Evolutionary conservation across 2,797 vertebrate species (phyloP).

Genomic region (Sylvilagus floridanus): DNA sequence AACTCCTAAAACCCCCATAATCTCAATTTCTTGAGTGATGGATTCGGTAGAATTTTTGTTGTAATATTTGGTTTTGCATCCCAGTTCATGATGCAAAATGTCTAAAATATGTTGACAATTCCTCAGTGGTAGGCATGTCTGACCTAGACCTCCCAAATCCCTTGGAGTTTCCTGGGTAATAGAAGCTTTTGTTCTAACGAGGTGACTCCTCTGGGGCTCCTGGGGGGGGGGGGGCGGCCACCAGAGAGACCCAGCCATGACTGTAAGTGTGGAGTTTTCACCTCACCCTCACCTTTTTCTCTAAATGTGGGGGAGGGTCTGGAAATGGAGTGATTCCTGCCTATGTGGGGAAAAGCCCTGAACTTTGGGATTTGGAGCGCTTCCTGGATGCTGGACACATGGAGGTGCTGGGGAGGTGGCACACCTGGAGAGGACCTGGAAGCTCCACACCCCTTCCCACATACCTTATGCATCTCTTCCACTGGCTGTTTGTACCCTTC

Average conservation of each 20-base stretch:
- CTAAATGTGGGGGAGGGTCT: neutral
- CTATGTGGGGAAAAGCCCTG: neutral
- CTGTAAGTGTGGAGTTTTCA: neutral
- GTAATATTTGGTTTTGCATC: neutral
- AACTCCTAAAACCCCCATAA: neutral
- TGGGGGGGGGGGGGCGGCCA: neutral
- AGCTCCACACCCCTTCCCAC: neutral
- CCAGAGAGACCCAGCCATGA: neutral
- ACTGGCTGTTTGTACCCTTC: neutral
- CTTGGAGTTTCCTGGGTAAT: neutral
- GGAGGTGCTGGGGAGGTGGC: neutral
- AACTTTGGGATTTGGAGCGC: neutral
- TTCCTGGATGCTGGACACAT: neutral
- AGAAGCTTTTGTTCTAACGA: neutral
- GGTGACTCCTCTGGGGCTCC: neutral
- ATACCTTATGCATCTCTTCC: neutral
- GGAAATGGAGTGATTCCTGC: neutral
- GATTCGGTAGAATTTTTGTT: neutral
- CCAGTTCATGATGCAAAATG: neutral
- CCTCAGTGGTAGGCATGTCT: neutral
- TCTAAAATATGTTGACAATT: neutral
- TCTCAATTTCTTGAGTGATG: neutral
- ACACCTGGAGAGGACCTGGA: too few relatives aligned
- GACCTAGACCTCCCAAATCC: neutral
- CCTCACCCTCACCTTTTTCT: neutral